Conservation (phyloP, 64 coral and sea anemone species). For the Actinia equina region DNA sequence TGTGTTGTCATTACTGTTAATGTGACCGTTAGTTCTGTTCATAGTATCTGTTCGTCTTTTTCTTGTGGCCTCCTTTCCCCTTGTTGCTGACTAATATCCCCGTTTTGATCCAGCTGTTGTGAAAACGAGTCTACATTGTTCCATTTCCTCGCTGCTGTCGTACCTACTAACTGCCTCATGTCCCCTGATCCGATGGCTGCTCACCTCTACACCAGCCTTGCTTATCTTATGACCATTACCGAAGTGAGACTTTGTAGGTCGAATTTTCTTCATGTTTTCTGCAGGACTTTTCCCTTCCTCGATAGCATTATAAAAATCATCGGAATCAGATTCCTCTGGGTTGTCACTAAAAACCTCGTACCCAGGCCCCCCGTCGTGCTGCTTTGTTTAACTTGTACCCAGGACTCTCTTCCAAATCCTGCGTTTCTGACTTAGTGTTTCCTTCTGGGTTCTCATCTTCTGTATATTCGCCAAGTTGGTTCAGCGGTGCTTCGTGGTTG, state of each 20-base stretch:
- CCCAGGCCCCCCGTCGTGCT: constrained; percentile 25
- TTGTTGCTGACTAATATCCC: not conserved
- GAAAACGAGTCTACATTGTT: not conserved
- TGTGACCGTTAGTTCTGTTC: not conserved
- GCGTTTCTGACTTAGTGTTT: not conserved
- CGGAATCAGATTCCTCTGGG: constrained; percentile 27
- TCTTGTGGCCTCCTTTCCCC: not conserved
- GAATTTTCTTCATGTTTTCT: constrained; percentile 28
- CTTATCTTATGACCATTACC: not conserved
- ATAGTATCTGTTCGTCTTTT: not conserved
- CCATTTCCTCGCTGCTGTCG: not conserved
- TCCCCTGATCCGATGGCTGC: not conserved
- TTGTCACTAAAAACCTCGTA: constrained; percentile 20
- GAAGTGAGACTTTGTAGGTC: constrained; percentile 47
- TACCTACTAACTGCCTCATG: not conserved
- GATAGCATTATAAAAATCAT: constrained; percentile 73
- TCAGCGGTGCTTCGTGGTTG: not conserved
- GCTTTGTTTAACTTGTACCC: constrained; percentile 23
- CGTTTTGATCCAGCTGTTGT: not conserved
- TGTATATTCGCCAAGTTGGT: not conserved
- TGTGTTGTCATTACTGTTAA: not conserved
- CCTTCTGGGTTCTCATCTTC: not conserved
- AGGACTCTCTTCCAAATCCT: not conserved
- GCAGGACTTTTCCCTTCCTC: constrained; percentile 35
- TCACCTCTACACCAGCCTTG: not conserved